Evolutionary conservation across 2,888 invertebrate genomes (phyloP).

Genomic region (Argyra leucocephala): DNA sequence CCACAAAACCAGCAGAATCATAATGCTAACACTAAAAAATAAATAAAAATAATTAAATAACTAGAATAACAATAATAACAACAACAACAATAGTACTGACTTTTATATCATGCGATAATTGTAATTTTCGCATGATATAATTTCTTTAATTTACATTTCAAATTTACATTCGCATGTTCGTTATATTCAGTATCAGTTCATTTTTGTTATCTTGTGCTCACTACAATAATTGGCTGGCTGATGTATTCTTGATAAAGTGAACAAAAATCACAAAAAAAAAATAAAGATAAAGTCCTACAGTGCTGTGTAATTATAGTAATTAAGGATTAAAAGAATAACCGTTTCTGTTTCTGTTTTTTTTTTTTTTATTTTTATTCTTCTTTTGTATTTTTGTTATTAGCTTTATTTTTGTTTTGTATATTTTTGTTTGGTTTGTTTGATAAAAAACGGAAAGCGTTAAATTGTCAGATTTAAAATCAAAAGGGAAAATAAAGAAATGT

Average conservation of each 20-base stretch:
- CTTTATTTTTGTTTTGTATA: too few species aligned
- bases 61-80: too few species aligned
- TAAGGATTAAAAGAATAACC: neutral
- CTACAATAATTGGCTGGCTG: neutral
- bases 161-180: too few species aligned
- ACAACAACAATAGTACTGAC: neutral
- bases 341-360: neutral
- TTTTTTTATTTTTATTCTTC: neutral
- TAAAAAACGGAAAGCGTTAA: too few species aligned
- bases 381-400: neutral
- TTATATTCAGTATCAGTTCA: too few species aligned
- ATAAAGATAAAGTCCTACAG: neutral
- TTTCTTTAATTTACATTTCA: neutral
- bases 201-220: neutral
- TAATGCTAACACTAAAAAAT: too few species aligned
- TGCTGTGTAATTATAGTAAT: neutral
- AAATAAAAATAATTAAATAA: too few species aligned
- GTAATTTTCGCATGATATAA: neutral
- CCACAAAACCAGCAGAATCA: too few species aligned
- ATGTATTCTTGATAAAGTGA: neutral
- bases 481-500: too few species aligned
- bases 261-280: too few species aligned
- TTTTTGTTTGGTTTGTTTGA: too few species aligned
- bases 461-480: too few species aligned
- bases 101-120: slow-evolving; percentile 1